Conservation (phyloP, 2,888 invertebrate genomes). For the Leucozona laternaria region DNA sequence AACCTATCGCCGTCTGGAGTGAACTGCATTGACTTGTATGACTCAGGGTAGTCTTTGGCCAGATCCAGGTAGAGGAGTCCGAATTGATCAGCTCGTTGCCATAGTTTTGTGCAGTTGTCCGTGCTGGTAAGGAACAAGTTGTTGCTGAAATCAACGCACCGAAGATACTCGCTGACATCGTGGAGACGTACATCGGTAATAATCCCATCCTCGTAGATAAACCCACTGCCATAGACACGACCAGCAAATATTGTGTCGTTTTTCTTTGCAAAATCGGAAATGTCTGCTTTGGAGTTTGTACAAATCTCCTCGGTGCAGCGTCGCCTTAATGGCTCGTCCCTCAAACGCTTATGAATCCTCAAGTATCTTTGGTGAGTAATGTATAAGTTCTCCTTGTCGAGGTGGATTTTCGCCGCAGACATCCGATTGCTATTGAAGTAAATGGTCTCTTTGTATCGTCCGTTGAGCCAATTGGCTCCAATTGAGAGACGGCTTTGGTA, state of each 20-base stretch:
- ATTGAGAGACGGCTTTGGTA: constrained; percentile 81
- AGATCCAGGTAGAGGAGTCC: constrained; percentile 80
- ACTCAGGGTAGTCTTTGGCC: constrained; percentile 77
- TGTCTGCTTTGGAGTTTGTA: constrained; percentile 78
- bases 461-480: constrained; percentile 86
- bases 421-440: constrained; percentile 83
- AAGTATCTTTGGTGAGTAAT: constrained; percentile 84
- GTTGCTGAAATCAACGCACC: constrained; percentile 80
- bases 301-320: constrained; percentile 79
- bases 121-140: constrained; percentile 80
- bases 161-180: constrained; percentile 79
- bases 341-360: constrained; percentile 80
- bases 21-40: constrained; percentile 80
- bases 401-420: constrained; percentile 85
- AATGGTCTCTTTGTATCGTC: constrained; percentile 84
- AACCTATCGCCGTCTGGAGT: constrained; percentile 78
- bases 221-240: constrained; percentile 80
- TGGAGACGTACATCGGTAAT: constrained; percentile 80
- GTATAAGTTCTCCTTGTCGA: constrained; percentile 85
- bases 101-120: constrained; percentile 79
- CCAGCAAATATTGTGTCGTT: constrained; percentile 81
- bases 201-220: constrained; percentile 78
- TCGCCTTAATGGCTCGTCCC: constrained; percentile 81
- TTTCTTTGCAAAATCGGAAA: constrained; percentile 81
- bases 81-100: constrained; percentile 81